These are phyloP conservation scores for Scaptomyza pallida DNA, from an alignment of 1,140 invertebrate species.

Conservation along the genomic window DNA sequence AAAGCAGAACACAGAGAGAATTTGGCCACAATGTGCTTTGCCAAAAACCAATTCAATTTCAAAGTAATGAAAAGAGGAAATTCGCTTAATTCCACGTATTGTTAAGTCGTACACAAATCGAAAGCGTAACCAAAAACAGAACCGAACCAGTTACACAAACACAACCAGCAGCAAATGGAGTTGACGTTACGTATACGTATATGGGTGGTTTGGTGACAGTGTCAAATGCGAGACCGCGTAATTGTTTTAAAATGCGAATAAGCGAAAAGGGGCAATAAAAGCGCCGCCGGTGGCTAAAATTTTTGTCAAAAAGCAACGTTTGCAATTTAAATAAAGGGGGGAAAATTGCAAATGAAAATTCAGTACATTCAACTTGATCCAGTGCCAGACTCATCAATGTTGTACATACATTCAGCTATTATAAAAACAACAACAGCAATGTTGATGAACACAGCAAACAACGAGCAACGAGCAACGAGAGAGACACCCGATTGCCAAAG, in stretches of 20 bases:
- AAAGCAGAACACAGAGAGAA: neutral
- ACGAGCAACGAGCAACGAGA: constrained; percentile 7
- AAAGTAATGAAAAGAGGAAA: constrained; percentile 75
- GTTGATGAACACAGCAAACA: constrained; percentile 11
- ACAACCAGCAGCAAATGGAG: constrained; percentile 20
- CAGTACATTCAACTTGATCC: neutral
- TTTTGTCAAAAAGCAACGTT: constrained; percentile 23
- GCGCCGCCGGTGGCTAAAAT: neutral
- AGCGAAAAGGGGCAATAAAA: constrained; percentile 25
- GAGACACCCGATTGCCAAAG: constrained; percentile 55
- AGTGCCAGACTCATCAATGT: constrained; percentile 13
- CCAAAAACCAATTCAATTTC: constrained; percentile 71
- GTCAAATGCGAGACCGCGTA: constrained; percentile 76
- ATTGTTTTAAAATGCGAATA: constrained; percentile 76
- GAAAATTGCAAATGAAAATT: constrained; percentile 8
- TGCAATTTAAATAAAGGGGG: constrained; percentile 35
- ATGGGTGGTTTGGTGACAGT: constrained; percentile 38
- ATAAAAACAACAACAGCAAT: constrained; percentile 10
- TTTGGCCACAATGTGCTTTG: constrained; percentile 23
- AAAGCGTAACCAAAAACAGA: constrained; percentile 8
- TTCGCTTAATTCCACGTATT: constrained; percentile 75
- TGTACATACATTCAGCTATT: constrained; percentile 11
- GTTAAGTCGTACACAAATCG: constrained; percentile 68
- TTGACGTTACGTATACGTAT: neutral
- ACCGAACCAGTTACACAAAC: constrained; percentile 10